These are phyloP conservation scores for Drosophila ananassae DNA, from an alignment of 1,140 invertebrate species.

Conservation along the genomic window DNA sequence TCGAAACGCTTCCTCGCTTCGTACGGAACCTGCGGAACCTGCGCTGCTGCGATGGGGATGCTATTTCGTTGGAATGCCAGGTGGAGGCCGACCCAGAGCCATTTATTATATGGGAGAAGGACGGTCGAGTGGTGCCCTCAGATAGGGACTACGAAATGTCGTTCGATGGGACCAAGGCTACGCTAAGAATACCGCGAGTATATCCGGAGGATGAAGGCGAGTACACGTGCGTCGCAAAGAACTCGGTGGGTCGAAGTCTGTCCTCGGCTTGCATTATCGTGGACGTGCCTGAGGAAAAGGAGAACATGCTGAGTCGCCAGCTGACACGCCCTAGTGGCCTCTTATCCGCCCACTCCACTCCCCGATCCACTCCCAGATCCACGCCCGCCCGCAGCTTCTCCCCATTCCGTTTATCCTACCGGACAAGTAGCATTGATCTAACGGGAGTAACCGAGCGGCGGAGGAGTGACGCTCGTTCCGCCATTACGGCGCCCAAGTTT, in stretches of 20 bases:
- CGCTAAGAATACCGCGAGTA: constrained; percentile 89
- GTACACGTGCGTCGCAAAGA: constrained; percentile 93
- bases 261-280: constrained; percentile 92
- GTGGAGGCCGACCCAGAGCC: constrained; percentile 88
- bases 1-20: constrained; percentile 90
- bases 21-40: constrained; percentile 89
- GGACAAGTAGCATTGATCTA: constrained; percentile 75
- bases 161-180: constrained; percentile 88
- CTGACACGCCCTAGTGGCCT: constrained; percentile 88
- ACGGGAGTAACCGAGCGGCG: constrained; percentile 84
- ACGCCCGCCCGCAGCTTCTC: constrained; percentile 89
- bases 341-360: constrained; percentile 88
- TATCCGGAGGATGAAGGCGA: constrained; percentile 95
- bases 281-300: constrained; percentile 92
- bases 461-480: constrained; percentile 76
- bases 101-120: constrained; percentile 91
- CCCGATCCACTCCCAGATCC: constrained; percentile 89
- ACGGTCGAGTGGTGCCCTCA: constrained; percentile 87
- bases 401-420: constrained; percentile 82
- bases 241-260: constrained; percentile 90
- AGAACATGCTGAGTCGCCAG: constrained; percentile 88
- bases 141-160: constrained; percentile 87
- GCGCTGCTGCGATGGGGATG: constrained; percentile 92
- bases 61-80: constrained; percentile 90
- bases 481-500: constrained; percentile 90